phyloP scores from a whole-genome alignment of 2,797 vertebrate species.

The Argyrosomus regius region DNA sequence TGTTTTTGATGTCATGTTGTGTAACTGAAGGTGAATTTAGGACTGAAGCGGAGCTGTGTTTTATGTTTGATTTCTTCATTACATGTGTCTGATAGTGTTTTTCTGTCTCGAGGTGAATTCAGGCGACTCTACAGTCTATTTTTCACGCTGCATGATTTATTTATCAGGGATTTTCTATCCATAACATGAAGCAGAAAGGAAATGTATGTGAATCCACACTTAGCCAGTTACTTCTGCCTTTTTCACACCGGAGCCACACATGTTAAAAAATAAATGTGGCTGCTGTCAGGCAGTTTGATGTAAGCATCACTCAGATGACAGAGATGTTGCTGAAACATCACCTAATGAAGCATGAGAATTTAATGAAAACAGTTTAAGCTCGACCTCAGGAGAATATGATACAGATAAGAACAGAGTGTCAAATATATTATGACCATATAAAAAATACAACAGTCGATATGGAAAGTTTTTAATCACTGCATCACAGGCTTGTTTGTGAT shows the following conservation, averaged over 20 bases:
- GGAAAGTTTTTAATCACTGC: not conserved
- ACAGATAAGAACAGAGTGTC: not conserved
- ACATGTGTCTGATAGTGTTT: not conserved
- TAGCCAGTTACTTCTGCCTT: slow-evolving; percentile 24
- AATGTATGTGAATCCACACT: slow-evolving; percentile 16
- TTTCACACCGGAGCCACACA: slow-evolving; percentile 2
- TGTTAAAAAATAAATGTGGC: slow-evolving; percentile 10
- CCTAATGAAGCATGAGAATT: not conserved
- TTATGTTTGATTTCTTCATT: not conserved
- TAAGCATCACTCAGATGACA: not conserved
- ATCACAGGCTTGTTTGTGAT: too few relatives aligned
- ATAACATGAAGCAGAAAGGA: not conserved
- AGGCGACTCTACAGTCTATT: not conserved
- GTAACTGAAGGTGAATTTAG: not conserved
- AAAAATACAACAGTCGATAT: not conserved
- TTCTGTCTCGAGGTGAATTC: slow-evolving; percentile 6
- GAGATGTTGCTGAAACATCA: not conserved
- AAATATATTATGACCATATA: not conserved
- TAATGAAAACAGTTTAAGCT: slow-evolving; percentile 4
- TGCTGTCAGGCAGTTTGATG: not conserved
- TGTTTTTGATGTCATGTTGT: not conserved
- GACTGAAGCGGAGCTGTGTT: not conserved
- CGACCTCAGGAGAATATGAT: not conserved
- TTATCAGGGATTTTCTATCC: slow-evolving; percentile 6
- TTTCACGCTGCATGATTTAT: slow-evolving; percentile 5